These are phyloP conservation scores for Micromussa lordhowensis DNA, from an alignment of 92 coral and sea anemone species.

Conservation along the genomic window DNA sequence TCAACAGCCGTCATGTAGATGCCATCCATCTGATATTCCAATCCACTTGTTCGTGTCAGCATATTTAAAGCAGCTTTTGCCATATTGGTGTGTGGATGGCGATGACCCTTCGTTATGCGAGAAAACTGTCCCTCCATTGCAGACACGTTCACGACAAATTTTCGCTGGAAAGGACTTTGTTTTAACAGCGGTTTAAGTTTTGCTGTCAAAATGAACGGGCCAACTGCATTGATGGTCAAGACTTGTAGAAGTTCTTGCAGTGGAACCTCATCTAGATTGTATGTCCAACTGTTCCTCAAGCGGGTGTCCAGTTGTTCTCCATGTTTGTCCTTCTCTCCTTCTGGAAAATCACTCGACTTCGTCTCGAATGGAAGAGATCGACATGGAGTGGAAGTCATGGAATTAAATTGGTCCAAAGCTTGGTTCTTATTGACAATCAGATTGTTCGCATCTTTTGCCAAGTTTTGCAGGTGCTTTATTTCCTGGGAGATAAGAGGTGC, in stretches of 20 bases:
- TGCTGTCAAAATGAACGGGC: conserved; percentile 55
- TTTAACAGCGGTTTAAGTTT: conserved; percentile 46
- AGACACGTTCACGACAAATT: conserved; percentile 56
- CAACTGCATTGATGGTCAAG: conserved; percentile 52
- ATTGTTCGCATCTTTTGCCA: conserved; percentile 38
- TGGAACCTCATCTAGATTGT: conserved; percentile 56
- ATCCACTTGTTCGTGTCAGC: conserved; percentile 59
- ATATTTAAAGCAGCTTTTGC: conserved; percentile 56
- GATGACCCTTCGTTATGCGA: conserved; percentile 40
- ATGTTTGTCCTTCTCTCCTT: conserved; percentile 31
- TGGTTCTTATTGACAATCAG: conserved; percentile 15
- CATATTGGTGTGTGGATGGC: conserved; percentile 64
- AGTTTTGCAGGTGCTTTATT: conserved; percentile 9
- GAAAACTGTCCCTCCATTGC: conserved; percentile 66
- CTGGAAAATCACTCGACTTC: conserved; percentile 28
- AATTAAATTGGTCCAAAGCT: background rate
- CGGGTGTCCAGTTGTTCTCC: conserved; percentile 53
- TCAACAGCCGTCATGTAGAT: conserved; percentile 62
- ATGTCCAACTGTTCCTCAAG: conserved; percentile 51
- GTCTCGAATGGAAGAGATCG: conserved; percentile 24
- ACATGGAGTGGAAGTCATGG: background rate
- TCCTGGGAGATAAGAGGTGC: conserved; percentile 24
- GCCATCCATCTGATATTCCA: conserved; percentile 55
- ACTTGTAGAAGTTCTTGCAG: conserved; percentile 49
- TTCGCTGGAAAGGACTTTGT: conserved; percentile 46